phyloP scores from a whole-genome alignment of 2,888 invertebrate genomes.

The Oscheius onirici region DNA sequence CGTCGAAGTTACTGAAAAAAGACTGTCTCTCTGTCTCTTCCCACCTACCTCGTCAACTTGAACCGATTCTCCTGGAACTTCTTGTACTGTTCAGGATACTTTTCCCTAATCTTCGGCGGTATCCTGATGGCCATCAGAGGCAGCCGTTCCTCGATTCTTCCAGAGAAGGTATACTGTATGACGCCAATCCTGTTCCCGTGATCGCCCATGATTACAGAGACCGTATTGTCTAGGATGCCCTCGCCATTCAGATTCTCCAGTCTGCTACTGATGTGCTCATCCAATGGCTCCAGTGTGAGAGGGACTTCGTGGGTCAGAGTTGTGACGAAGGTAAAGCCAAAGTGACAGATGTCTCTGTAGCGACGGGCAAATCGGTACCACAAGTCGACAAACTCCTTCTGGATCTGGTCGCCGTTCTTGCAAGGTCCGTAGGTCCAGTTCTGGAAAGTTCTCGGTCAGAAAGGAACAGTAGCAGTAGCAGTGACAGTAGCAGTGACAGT shows the following conservation, averaged over 20 bases:
- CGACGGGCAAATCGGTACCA: constrained; percentile 68
- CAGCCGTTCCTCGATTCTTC: constrained; percentile 73
- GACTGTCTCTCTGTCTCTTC: not conserved
- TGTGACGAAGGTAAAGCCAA: constrained; percentile 73
- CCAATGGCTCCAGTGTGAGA: constrained; percentile 42
- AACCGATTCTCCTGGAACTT: constrained; percentile 45
- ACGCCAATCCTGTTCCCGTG: constrained; percentile 74
- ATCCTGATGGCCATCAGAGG: constrained; percentile 72
- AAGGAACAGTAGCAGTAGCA: too few relatives aligned
- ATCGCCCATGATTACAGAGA: constrained; percentile 72
- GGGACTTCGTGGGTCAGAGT: constrained; percentile 49
- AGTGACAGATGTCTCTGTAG: constrained; percentile 70
- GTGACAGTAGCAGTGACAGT: not conserved
- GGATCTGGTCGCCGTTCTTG: constrained; percentile 41
- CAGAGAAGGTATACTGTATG: constrained; percentile 72
- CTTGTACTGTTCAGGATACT: constrained; percentile 55
- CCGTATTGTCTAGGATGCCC: constrained; percentile 56
- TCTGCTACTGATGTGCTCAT: constrained; percentile 40
- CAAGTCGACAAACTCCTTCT: constrained; percentile 52
- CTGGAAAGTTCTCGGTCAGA: not conserved
- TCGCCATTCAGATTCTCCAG: constrained; percentile 12
- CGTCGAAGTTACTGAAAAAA: constrained; percentile 73
- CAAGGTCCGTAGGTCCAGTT: constrained; percentile 43
- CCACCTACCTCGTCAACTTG: constrained; percentile 43
- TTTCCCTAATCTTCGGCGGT: constrained; percentile 69